Conservation (phyloP, 2,888 invertebrate species). For the Nomada flava region DNA sequence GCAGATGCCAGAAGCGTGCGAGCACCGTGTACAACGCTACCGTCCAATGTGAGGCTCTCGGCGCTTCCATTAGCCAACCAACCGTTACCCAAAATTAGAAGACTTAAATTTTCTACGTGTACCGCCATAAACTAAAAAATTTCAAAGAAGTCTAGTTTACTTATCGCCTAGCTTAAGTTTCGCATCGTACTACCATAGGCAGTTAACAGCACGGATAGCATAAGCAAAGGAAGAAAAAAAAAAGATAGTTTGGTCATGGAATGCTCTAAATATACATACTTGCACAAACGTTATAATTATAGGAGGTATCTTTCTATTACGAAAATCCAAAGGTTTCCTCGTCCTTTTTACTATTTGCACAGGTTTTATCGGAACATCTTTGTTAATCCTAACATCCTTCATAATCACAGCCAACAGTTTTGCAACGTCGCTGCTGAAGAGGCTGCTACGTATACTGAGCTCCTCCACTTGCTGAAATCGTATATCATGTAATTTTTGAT, state of each 20-base stretch:
- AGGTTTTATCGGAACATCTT: slow-evolving; percentile 86
- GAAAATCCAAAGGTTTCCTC: slow-evolving; percentile 87
- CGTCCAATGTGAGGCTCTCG: slow-evolving; percentile 89
- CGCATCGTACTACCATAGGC: background rate
- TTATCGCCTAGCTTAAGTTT: background rate
- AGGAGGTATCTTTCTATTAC: slow-evolving; percentile 91
- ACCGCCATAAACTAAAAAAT: slow-evolving; percentile 91
- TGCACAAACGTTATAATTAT: slow-evolving; percentile 93
- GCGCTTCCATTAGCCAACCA: slow-evolving; percentile 90
- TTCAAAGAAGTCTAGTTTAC: background rate
- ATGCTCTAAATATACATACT: slow-evolving; percentile 84
- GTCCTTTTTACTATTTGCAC: slow-evolving; percentile 66
- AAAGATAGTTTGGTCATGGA: background rate
- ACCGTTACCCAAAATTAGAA: slow-evolving; percentile 88
- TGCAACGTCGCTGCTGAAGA: slow-evolving; percentile 94
- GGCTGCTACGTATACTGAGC: slow-evolving; percentile 93
- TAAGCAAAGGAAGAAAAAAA: background rate
- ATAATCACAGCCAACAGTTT: slow-evolving; percentile 93
- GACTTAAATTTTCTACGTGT: slow-evolving; percentile 90
- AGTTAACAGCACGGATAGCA: background rate
- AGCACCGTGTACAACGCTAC: slow-evolving; percentile 89
- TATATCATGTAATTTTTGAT: background rate
- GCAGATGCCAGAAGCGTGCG: slow-evolving; percentile 90
- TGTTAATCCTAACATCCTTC: slow-evolving; percentile 92
- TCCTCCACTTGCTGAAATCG: slow-evolving; percentile 91